These are phyloP conservation scores for Trachelus iudaicus DNA, from an alignment of 2,888 invertebrate species.

Conservation along the genomic window DNA sequence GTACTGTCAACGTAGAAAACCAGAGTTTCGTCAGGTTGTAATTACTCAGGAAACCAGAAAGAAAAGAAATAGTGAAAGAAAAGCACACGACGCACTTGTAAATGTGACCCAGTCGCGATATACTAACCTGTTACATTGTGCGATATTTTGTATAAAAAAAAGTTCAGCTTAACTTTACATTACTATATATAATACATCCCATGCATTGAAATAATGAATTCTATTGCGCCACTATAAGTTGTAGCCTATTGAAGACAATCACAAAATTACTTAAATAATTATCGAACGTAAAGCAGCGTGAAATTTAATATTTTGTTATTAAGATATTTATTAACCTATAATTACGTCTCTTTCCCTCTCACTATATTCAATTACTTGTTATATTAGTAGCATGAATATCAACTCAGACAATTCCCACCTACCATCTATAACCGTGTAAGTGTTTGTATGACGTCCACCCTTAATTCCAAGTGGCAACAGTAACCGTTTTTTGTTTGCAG, in stretches of 20 bases:
- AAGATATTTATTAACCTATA: background rate
- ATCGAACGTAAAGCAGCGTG: background rate
- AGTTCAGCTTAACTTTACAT: slow-evolving; percentile 11
- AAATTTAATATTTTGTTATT: background rate
- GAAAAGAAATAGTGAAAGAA: slow-evolving; percentile 31
- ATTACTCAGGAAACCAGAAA: slow-evolving; percentile 57
- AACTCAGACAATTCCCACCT: background rate
- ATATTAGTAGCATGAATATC: background rate
- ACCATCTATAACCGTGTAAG: background rate
- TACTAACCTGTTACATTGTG: slow-evolving; percentile 56
- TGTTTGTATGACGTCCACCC: background rate
- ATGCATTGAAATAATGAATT: background rate
- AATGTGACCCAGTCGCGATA: slow-evolving; percentile 36
- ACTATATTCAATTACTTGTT: background rate
- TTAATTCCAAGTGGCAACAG: slow-evolving; percentile 31
- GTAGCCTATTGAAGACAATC: background rate
- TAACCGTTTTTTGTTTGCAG: slow-evolving; percentile 63
- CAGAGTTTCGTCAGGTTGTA: slow-evolving; percentile 49
- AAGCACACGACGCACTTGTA: slow-evolving; percentile 45
- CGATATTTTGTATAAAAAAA: slow-evolving; percentile 63
- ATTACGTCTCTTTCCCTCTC: background rate
- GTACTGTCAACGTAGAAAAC: slow-evolving; percentile 40
- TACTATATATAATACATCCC: background rate
- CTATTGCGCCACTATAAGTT: background rate
- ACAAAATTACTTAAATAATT: background rate